These are phyloP conservation scores for Euleptes europaea DNA, from an alignment of 2,113 vertebrate species.

Conservation along the genomic window DNA sequence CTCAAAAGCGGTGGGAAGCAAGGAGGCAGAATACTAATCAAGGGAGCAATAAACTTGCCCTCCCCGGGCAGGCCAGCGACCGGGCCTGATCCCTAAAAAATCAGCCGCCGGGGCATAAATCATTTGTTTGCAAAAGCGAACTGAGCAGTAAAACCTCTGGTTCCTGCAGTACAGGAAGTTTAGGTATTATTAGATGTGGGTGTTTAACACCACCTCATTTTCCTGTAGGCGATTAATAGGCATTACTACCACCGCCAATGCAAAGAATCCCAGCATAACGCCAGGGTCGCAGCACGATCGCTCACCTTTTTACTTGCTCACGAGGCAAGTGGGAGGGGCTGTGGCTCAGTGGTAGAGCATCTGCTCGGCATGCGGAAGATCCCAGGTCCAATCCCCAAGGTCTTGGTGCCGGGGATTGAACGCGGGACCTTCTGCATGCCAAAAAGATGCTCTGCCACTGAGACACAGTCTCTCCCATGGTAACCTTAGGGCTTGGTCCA, in stretches of 20 bases:
- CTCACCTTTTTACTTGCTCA: not conserved
- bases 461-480: too few species aligned
- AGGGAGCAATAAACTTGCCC: not conserved
- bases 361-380: too few species aligned
- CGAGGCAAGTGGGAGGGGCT: not conserved
- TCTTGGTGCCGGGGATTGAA: too few species aligned
- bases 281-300: too few species aligned
- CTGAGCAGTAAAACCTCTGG: not conserved
- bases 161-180: not conserved
- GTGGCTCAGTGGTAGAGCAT: too few species aligned
- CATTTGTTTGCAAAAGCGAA: not conserved
- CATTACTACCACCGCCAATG: not conserved
- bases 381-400: too few species aligned
- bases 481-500: not conserved
- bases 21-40: constrained; percentile 57
- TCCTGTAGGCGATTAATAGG: not conserved
- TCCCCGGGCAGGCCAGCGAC: accelerated
- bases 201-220: not conserved
- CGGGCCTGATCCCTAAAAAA: not conserved
- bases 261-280: not conserved
- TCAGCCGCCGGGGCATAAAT: not conserved
- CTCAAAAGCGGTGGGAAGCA: constrained; percentile 57
- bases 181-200: not conserved
- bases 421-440: too few species aligned
- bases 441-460: too few species aligned